Evolutionary conservation across 1,140 invertebrate species (phyloP).

Genomic region (Neuroterus valhalla): DNA sequence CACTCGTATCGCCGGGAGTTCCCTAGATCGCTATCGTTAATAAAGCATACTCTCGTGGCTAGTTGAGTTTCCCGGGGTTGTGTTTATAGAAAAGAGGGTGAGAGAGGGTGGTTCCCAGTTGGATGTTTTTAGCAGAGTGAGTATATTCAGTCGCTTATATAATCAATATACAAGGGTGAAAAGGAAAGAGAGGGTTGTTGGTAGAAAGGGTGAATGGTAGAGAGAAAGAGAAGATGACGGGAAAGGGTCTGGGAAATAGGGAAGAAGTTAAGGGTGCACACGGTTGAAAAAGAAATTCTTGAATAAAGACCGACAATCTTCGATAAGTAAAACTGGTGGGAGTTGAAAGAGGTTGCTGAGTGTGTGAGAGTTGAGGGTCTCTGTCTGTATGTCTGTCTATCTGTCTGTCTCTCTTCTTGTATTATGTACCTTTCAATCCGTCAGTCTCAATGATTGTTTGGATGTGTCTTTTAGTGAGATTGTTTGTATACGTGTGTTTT

Average conservation of each 20-base stretch:
- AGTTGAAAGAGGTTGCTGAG: conserved; percentile 33
- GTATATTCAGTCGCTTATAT: conserved; percentile 60
- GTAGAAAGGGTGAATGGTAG: conserved; percentile 43
- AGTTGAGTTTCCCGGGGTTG: conserved; percentile 8
- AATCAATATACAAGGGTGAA: conserved; percentile 59
- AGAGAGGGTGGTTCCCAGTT: conserved; percentile 42
- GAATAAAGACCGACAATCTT: not conserved
- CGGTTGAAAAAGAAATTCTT: not conserved
- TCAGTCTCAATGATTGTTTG: not conserved
- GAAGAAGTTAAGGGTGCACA: not conserved
- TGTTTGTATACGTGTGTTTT: conserved; percentile 26
- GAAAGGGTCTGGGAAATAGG: conserved; percentile 25
- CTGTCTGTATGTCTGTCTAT: conserved; percentile 22
- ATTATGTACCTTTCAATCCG: not conserved
- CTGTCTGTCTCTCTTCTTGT: no score
- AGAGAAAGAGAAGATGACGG: conserved; percentile 33
- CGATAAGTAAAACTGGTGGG: conserved; percentile 5
- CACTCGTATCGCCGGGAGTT: not conserved
- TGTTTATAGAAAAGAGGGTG: conserved; percentile 34
- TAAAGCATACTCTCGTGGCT: conserved; percentile 37
- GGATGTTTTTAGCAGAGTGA: conserved; percentile 61
- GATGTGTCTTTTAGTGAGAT: no score
- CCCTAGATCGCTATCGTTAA: conserved; percentile 38
- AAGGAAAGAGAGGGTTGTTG: conserved; percentile 47
- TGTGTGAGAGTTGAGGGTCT: not conserved